phyloP scores from a whole-genome alignment of 2,797 vertebrate species.

The Dryobates pubescens region DNA sequence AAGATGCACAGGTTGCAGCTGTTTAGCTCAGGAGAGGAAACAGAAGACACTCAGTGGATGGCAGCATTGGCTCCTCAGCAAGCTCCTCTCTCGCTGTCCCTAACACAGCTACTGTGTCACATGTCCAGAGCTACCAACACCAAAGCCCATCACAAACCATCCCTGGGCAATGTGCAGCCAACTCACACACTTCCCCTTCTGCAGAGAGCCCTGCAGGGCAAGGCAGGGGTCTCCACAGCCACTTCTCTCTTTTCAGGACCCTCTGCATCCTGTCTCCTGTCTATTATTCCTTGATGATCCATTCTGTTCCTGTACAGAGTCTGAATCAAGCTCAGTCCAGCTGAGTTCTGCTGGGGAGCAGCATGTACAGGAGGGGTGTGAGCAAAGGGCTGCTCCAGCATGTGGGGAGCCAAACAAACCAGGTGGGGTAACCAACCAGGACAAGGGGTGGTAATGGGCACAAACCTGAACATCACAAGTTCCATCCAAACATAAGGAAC shows the following conservation, averaged over 20 bases:
- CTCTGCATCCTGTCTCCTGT: neutral
- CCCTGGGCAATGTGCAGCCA: neutral
- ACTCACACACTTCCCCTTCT: neutral
- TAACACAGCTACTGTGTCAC: neutral
- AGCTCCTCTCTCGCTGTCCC: neutral
- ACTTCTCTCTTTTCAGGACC: neutral
- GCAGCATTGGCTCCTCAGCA: neutral
- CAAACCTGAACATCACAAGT: too few species aligned
- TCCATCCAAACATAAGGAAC: too few species aligned
- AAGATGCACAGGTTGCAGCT: neutral
- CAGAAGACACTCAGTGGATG: constrained; percentile 28
- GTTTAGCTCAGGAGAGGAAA: neutral
- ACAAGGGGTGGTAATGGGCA: too few species aligned
- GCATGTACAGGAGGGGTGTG: neutral
- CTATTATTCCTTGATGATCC: neutral
- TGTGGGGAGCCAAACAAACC: neutral
- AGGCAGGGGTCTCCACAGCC: neutral
- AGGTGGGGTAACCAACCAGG: neutral
- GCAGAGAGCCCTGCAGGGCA: neutral
- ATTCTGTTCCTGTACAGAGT: neutral
- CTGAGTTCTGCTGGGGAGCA: neutral
- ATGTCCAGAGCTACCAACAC: neutral
- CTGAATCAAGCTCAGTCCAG: neutral
- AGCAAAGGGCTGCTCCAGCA: neutral
- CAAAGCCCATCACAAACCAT: neutral